These are phyloP conservation scores for Macroramphosus scolopax DNA, from an alignment of 2,797 vertebrate genomes.

Conservation along the genomic window DNA sequence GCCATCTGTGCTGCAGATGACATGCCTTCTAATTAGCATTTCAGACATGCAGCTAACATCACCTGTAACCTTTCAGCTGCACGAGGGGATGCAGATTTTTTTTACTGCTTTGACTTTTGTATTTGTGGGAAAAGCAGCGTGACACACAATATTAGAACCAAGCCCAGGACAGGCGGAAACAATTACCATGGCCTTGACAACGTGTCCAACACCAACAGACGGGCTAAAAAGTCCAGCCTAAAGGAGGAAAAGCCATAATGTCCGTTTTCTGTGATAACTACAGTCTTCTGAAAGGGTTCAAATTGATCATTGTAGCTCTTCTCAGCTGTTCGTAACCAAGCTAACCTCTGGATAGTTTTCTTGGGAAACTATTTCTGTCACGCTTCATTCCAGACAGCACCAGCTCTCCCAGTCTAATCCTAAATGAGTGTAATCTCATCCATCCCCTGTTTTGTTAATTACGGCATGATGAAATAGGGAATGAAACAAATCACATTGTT, in stretches of 20 bases:
- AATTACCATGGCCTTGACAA: conserved; percentile 63
- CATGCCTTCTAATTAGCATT: too few species aligned
- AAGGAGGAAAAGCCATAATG: conserved; percentile 43
- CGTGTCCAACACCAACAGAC: conserved; percentile 64
- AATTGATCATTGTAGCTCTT: conserved; percentile 20
- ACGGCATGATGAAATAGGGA: background rate
- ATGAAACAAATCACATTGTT: too few species aligned
- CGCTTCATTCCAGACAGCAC: too few species aligned
- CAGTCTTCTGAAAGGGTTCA: conserved; percentile 50
- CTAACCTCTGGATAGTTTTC: background rate
- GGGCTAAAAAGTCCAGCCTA: conserved; percentile 57
- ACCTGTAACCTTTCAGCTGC: conserved; percentile 18
- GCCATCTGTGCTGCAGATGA: too few species aligned
- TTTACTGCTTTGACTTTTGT: conserved; percentile 52
- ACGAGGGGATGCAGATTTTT: conserved; percentile 36
- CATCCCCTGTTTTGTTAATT: conserved; percentile 7
- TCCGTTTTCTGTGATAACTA: conserved; percentile 48
- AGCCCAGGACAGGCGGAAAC: conserved; percentile 68
- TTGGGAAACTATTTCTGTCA: background rate
- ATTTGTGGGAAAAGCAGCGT: conserved; percentile 57
- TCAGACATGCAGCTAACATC: conserved; percentile 22
- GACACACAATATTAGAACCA: conserved; percentile 46
- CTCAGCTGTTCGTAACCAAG: conserved; percentile 36
- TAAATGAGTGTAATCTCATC: background rate
- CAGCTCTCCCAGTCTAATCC: background rate